Conservation (phyloP, 2,888 invertebrate species). For the Abscondita cerata region DNA sequence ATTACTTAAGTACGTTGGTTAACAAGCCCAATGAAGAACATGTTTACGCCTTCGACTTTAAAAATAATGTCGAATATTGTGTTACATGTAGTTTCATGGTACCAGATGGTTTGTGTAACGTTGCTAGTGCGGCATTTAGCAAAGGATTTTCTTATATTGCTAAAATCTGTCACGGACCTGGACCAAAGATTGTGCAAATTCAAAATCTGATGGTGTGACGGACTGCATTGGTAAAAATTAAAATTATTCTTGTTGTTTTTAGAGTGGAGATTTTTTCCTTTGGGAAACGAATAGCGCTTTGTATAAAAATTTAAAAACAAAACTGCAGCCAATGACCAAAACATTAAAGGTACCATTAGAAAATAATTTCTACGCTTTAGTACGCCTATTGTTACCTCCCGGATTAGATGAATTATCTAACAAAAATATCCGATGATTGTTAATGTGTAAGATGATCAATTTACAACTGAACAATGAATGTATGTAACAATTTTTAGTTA, state of each 20-base stretch:
- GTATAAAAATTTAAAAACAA: constrained; percentile 60
- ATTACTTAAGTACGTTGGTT: constrained; percentile 72
- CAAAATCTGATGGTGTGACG: constrained; percentile 51
- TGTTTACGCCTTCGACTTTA: constrained; percentile 60
- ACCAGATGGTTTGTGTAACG: constrained; percentile 66
- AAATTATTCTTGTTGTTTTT: constrained; percentile 1
- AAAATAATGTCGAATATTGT: constrained; percentile 60
- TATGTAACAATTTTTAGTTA: constrained; percentile 57
- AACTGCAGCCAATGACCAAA: constrained; percentile 62
- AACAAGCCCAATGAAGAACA: constrained; percentile 74
- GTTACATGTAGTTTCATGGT: constrained; percentile 71
- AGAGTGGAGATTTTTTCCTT: constrained; percentile 15
- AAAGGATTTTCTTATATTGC: constrained; percentile 69
- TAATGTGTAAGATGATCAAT: constrained; percentile 62
- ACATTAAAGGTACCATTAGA: constrained; percentile 64
- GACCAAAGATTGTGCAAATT: constrained; percentile 66
- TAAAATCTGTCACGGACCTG: constrained; percentile 72
- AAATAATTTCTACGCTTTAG: constrained; percentile 65
- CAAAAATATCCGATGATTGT: constrained; percentile 78
- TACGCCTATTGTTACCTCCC: constrained; percentile 72
- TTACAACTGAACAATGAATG: too few relatives aligned
- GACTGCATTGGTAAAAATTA: too few relatives aligned
- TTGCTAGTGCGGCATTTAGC: constrained; percentile 67
- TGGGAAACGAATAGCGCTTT: constrained; percentile 68
- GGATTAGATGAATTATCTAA: constrained; percentile 63